Conservation (phyloP, 2,888 invertebrate genomes). For the Acronicta psi region DNA sequence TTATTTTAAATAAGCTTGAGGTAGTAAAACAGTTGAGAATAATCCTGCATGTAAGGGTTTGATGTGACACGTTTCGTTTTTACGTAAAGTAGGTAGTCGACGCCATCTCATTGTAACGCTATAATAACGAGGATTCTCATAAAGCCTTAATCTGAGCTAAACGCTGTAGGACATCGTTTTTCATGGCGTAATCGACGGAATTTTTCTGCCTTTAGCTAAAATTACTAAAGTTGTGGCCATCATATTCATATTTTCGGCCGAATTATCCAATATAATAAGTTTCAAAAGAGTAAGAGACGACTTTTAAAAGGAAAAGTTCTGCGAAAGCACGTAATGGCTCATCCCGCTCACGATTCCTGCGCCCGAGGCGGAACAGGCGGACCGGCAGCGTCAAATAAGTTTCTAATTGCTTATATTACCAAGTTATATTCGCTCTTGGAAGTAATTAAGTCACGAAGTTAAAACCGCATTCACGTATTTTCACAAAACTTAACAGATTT, state of each 20-base stretch:
- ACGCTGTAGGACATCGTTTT: constrained; percentile 77
- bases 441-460: constrained; percentile 86
- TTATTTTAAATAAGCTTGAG: no score
- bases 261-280: constrained; percentile 88
- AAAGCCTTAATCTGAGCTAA: constrained; percentile 67
- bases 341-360: constrained; percentile 86
- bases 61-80: constrained; percentile 33
- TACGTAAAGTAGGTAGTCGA: constrained; percentile 43
- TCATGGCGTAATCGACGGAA: constrained; percentile 78
- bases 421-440: constrained; percentile 87
- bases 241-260: constrained; percentile 85
- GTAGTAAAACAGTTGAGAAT: constrained; percentile 5
- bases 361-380: constrained; percentile 86
- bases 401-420: constrained; percentile 89
- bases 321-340: constrained; percentile 87
- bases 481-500: constrained; percentile 68
- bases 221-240: constrained; percentile 85
- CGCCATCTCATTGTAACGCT: constrained; percentile 51
- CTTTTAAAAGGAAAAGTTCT: constrained; percentile 88
- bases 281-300: constrained; percentile 87
- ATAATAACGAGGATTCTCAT: constrained; percentile 62
- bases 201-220: constrained; percentile 77
- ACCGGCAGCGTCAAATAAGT: constrained; percentile 88
- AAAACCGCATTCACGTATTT: constrained; percentile 82
- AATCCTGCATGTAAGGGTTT: constrained; percentile 22